Base-by-base conservation (phyloP, 1,140 invertebrate species). In the Triops longicaudatus region DNA sequence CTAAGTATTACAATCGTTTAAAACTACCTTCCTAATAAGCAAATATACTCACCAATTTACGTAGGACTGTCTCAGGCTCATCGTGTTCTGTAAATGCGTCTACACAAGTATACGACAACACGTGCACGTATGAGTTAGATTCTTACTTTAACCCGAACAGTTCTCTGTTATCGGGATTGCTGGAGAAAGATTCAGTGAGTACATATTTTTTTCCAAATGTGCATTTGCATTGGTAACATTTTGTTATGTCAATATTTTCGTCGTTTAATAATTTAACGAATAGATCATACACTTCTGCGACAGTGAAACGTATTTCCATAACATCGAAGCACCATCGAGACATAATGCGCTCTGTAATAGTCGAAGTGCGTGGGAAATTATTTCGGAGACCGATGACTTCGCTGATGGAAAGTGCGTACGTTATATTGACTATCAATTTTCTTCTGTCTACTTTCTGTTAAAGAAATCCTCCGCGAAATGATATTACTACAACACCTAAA, bases 281-380 rank as follows among this genome's bases (percentile, higher is more conserved):
- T 73, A 77, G 76, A 78, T 81, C 6, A 63, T 72, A 7, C 77
- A 82, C 31, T 86, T 86, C 77, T 86, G 85, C 76, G 81, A 82
- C 26, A 73, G 28, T 12, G 71, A 73, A 6, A 1, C 1, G 22
- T 26, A 79, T 1, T 80, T 81, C 17, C 86, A 86, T 79, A 82
- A 86, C 76, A 75, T 63, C 31, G 73, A 80, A 17, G 80, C 83
- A 1, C 85, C 84, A 1, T 85, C 82, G 44, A 81, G 81, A 44
- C 86, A 87, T 27, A 87, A 87, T 81, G 72, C 79, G 9, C 80
- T 85, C 72, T 87, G 86, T 78, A 78, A 81, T 11, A 80, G 82
- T 43, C 78, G 80, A 50, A 85, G 83, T 78, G 81, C 83, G 0
- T 83, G 82, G 84, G 83, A 85, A 75, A 81, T 86, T 9, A 84